Evolutionary conservation across 2,797 vertebrate genomes (phyloP), one percentile per base, ranked within the genome.

Genomic region (Discoglossus pictus): DNA sequence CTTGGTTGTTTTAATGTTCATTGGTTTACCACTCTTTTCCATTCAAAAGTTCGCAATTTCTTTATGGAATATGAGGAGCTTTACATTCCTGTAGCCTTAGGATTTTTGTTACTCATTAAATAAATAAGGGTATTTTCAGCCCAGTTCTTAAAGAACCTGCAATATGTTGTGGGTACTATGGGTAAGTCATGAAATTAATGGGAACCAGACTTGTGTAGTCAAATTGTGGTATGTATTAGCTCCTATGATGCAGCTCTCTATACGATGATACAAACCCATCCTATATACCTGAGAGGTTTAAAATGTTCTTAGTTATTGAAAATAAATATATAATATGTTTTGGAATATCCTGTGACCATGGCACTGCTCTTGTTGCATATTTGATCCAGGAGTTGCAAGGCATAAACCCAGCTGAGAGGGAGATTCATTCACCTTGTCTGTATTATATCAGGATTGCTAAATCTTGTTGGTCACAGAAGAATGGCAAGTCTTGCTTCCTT

Each of bases 41-140:
- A 20, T 69, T 54, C 48, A 11, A 38, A 39, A 38, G 25, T 44
- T 53, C 15, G 38, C 35, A 42, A 23, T 18, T 39, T 52, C 24
- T 54, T 68, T 25, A 21, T 44, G 47, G 39, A 43, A 25, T 31
- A 23, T 47, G 38, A 39, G 17, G 54, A 58, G 53, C 38, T 7
- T 47, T 12, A 44, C 43, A 11, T 53, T 68, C 7, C 24, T 53
- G 61, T 69, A 61, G 48, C 58, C 40, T 67, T 67, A 67, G 59
- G 1, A 15, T n/a, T 43, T 6, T 6, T 2, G 4, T 43, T 43
- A 6, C 15, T n/a, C 7, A 9, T 43, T 38, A 17, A 46, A 25
- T 17, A 35, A 35, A 53, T 23, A 20, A n/a, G 20, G 38, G 17
- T 20, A 27, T 11, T 13, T 42, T 23, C 46, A 63, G 48, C n/a